Conservation (phyloP, 1,140 invertebrate species). For the Drosophila ananassae region DNA sequence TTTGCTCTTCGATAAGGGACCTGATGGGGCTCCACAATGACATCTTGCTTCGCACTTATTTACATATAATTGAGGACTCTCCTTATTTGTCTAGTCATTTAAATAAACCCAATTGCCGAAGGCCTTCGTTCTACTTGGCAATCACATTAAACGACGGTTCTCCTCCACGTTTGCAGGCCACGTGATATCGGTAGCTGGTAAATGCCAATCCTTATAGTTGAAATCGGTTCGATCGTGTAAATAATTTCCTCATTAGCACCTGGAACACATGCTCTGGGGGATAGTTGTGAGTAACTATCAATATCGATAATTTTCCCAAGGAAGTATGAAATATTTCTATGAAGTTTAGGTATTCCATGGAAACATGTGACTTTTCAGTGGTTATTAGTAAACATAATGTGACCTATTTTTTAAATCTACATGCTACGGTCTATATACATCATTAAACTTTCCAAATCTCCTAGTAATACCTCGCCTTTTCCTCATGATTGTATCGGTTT, state of each 20-base stretch:
- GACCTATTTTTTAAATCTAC: neutral
- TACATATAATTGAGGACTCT: conserved; percentile 26
- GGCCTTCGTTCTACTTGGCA: conserved; percentile 8
- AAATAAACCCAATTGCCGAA: conserved; percentile 36
- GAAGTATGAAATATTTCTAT: neutral
- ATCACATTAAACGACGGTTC: neutral
- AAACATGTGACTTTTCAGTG: neutral
- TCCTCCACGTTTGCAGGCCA: conserved; percentile 13
- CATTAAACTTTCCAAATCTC: neutral
- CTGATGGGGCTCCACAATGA: conserved; percentile 30
- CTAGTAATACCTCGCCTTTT: neutral
- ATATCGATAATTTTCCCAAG: neutral
- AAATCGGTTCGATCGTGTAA: neutral
- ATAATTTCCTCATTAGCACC: neutral
- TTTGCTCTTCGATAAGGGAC: conserved; percentile 30
- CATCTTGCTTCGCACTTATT: conserved; percentile 38
- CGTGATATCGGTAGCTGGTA: conserved; percentile 1
- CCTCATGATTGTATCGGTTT: neutral
- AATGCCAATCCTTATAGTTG: neutral
- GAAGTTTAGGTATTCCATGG: neutral
- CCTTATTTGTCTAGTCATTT: conserved; percentile 44
- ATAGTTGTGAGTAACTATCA: neutral
- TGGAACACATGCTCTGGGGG: neutral
- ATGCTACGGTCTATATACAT: no score
- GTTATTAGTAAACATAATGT: no score